Evolutionary conservation across 2,888 invertebrate species (phyloP), one percentile per base, ranked within the genome.

Genomic region (Pycnomerus fuliginosus): DNA sequence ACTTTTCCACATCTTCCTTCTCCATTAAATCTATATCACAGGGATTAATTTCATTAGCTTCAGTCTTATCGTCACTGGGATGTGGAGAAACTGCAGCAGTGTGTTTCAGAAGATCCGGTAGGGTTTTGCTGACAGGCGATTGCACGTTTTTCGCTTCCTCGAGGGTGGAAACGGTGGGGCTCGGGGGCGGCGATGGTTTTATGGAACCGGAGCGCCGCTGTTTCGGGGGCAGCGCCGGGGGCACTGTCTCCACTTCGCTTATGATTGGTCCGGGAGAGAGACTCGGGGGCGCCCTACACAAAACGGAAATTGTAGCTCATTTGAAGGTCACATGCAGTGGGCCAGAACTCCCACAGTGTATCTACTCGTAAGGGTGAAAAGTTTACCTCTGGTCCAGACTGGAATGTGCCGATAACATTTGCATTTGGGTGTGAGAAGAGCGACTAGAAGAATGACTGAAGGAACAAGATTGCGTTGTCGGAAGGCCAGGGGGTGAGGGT

Each of bases 1-100:
- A 85, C 50, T 85, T 79, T 52, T 82, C 82, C 36, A 93, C 87
- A 64, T 93, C 90, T 15, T 90, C 76, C 65, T 90, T 86, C 50
- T 92, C 87, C 48, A 93, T 76, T 49, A 85, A 76, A 65, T 85
- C 84, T 37, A 76, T 73, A 47, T 70, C 65, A 49, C 64, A 62
- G 16, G 45, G 46, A 46, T 52, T 59, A 4, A 49, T 34, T 40
- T 62, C 60, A 39, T 45, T 44, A 44, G 31, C 37, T 39, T 25
- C 43, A 15, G 22, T 25, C 16, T 46, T 46, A 16, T 40, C 37
- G 10, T 41, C 35, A n/a, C 35, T 30, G 15, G 22, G 1, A 1
- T 4, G 3, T 25, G 25, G 25, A 4, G 42, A 27, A 22, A 29
- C 44, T 2, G 47, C 48, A n/a, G 71, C 48, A n/a, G 71, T 70